A percentile compares a stretch with the other conserved stretches of the same genome.
Evolutionary conservation across 1,140 invertebrate genomes (phyloP).

Genomic region (Scaptodrosophila lebanonensis): DNA sequence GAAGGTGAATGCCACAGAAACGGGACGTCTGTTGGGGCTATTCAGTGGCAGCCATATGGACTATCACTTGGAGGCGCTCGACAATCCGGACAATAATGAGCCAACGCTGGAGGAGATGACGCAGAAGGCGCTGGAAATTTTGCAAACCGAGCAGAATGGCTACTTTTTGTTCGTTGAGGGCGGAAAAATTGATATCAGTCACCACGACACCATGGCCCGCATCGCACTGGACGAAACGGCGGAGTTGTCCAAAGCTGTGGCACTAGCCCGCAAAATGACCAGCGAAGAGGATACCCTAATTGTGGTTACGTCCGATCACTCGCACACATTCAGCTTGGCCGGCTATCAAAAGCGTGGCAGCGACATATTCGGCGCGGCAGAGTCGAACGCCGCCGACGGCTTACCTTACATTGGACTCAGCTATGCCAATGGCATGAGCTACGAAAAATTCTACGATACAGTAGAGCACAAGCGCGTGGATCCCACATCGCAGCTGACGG

Average conservation of each 20-base stretch:
- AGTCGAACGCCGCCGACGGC: conserved; percentile 76
- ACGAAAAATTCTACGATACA: conserved; percentile 52
- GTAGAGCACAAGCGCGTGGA: conserved; percentile 41
- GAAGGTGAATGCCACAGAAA: conserved; percentile 79
- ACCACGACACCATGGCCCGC: conserved; percentile 86
- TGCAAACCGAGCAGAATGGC: conserved; percentile 88
- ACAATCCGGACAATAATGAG: conserved; percentile 66
- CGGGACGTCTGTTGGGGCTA: conserved; percentile 85
- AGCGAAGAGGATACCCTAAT: conserved; percentile 85
- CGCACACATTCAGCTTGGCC: conserved; percentile 88
- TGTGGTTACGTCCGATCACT: conserved; percentile 89
- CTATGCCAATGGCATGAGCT: conserved; percentile 85
- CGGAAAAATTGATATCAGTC: conserved; percentile 89
- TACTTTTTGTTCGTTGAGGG: conserved; percentile 94
- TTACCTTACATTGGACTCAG: conserved; percentile 84
- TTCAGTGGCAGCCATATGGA: conserved; percentile 77
- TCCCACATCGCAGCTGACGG: no score
- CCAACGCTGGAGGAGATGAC: conserved; percentile 91
- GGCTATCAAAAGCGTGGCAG: no score
- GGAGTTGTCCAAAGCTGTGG: conserved; percentile 85
- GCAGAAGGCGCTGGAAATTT: conserved; percentile 86
- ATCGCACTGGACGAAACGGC: conserved; percentile 88
- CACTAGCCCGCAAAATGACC: conserved; percentile 83
- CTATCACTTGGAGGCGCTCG: conserved; percentile 78
- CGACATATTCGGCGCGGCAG: no score